Evolutionary conservation across 1,140 invertebrate species (phyloP), one percentile per base, ranked within the genome.

Genomic region (Mylabris phalerata): DNA sequence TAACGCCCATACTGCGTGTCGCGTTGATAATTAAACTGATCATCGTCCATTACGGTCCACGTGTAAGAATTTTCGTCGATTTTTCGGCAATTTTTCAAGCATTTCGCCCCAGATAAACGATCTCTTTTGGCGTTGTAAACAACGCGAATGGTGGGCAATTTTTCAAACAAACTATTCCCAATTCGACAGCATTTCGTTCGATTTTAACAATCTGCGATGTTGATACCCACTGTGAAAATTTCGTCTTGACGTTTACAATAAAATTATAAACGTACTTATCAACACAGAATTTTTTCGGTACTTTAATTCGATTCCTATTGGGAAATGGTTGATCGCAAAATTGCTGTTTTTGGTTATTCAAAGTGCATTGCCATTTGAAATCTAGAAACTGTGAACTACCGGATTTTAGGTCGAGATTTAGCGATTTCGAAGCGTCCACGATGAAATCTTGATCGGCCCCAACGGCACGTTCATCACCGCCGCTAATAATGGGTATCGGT

Each of bases 401-500:
- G 7, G 19, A 2, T 9, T 40, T 40, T 10, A 52, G 25, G 4
- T 52, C 40, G 27, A 40, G 27, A 25, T 52, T 27, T 26, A 52
- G 19, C 4, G 50, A 52, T 25, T 43, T 43, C 10, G 50, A 52
- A 52, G n/a, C 50, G 25, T 52, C 40, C n/a, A 52, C 24, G 6
- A 25, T 6, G 25, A 42, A 52, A 7, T 43, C 24, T 26, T 41
- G 40, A 9, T n/a, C 6, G 10, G 50, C 39, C 27, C 42, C 39
- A 26, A 52, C 19, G 2, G 40, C 26, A 9, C 40, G 10, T 24
- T 52, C 50, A 26, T 19, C 44, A 2, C 50, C 50, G 13, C 50
- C 50, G n/a, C 4, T 25, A 6, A 52, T 52, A 4, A 52, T 41
- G n/a, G 50, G 50, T 78, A 48, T 32, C 32, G 32, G 32, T 32